Evolutionary conservation across 2,888 invertebrate genomes (phyloP), one percentile per base, ranked within the genome.

Genomic region (Timema cristinae): DNA sequence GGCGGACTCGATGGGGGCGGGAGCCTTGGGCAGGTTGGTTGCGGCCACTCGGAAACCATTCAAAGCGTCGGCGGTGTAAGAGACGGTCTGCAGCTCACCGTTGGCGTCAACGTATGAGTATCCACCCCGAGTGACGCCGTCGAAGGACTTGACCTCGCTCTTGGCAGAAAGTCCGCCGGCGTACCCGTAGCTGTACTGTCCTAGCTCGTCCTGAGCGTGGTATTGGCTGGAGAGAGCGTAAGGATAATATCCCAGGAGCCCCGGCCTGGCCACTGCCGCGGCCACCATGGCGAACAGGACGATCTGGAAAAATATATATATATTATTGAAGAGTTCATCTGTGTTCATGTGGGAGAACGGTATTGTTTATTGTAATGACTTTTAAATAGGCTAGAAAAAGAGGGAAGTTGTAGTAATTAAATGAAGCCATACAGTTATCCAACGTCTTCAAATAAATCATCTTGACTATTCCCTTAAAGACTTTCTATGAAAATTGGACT

Each of bases 51-150:
- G 74, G 78, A 79, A 80, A 67, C 79, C 80, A 71, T 77, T 76
- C 68, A 78, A 74, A 56, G 78, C 76, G 73, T 79, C 79, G 63
- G 77, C 69, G 11, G 77, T 76, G 75, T 79, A 79, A 75, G 75
- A 76, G 66, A 76, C 77, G 51, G 74, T 77, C 76, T 80, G 79
- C n/a, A 78, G 73, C 67, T 77, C 49, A 47, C 88, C 88, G 73
- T 87, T 83, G 16, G 86, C 83, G 79, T 89, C 89, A 48, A 89
- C 80, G 79, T 88, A 89, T 56, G 86, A 85, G 78, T 88, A 89
- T 66, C 85, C 85, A 73, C 89, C 89, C 32, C 86, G 84, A 50
- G 87, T 87, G 68, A 87, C 81, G 49, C 89, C 89, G 78, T 88
- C 87, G 10, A 82, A 78, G 7, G 86, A 83, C 77, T 83, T 85